Conservation (phyloP, 2,797 vertebrate genomes). For the Antrozous pallidus region DNA sequence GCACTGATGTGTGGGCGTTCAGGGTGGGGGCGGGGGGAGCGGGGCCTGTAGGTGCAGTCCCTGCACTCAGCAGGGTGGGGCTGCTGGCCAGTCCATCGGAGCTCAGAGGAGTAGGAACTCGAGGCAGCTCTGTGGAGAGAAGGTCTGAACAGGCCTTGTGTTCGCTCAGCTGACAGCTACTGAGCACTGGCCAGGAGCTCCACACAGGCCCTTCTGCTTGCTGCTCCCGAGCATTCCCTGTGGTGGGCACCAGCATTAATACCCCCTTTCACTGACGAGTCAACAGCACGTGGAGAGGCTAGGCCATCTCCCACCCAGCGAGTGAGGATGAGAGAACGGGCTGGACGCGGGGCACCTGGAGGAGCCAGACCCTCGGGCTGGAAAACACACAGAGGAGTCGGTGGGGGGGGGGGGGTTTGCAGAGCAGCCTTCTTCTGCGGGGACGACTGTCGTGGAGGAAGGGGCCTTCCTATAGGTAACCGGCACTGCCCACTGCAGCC, state of each 20-base stretch:
- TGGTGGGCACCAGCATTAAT: not conserved
- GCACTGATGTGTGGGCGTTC: not conserved
- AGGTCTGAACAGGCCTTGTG: not conserved
- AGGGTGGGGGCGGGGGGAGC: not conserved
- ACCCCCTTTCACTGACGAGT: not conserved
- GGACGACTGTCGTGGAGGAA: not conserved
- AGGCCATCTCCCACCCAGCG: not conserved
- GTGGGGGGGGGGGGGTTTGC: too few relatives aligned
- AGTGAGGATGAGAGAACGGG: not conserved
- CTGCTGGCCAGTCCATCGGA: not conserved
- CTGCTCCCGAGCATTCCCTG: not conserved
- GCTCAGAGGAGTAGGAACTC: not conserved
- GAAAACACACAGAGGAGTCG: not conserved
- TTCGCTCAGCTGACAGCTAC: not conserved
- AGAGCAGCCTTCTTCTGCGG: not conserved
- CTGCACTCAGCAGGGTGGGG: not conserved
- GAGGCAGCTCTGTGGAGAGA: not conserved
- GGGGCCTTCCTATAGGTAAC: not conserved
- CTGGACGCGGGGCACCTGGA: not conserved
- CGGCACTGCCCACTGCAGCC: not conserved
- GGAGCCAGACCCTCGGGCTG: not conserved
- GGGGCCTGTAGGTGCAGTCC: rapidly evolving
- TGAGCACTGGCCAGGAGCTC: not conserved
- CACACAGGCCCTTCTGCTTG: not conserved
- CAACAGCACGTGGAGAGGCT: not conserved